Base-by-base conservation (phyloP, 92 coral and sea anemone species). In the Umimayanthus chanpuru region DNA sequence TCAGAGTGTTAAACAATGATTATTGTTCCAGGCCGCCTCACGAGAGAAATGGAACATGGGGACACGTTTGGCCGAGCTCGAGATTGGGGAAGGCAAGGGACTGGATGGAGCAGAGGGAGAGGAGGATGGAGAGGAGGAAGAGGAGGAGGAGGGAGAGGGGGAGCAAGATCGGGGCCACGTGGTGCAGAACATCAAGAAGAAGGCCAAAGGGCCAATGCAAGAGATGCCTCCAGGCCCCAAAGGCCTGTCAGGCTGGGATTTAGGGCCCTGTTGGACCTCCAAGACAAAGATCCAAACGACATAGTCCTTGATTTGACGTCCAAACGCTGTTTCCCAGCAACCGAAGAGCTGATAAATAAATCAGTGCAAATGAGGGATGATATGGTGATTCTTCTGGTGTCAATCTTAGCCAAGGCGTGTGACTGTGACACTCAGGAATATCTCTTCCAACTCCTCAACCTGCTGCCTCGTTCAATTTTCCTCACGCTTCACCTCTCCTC, bases 301-400 rank as follows among this genome's bases (percentile, higher is more conserved):
- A 89, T 96, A 23, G 91, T 93, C 14, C 89, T 96, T 56, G 98
- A 92, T 72, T 81, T 96, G 85, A 91, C 98, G 15, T 90, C 96
- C 1, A 92, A 82, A 23, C 94, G 92, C 29, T 91, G 91, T 49
- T 88, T 92, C 77, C 95, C 94, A 15, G 98, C 96, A 5, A 92
- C 94, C 7, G 94, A 91, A 36, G 73, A 73, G 16, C 91, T 96
- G 43, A 67, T 96, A 12, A 58, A 36, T 6, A 84, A 86, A 32
- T 80, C 68, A 65, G 0, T 79, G 10, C 68, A 36, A 43, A 93
- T 96, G 98, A 75, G 49, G 44, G 92, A 94, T 29, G 94, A 93
- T 79, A 77, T 90, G 90, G 82, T 92, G 6, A 92, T 92, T 21
- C 83, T 96, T 38, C 92, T 92, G 18, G 89, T 92, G 66, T 91